phyloP scores from a whole-genome alignment of 2,113 vertebrate species.

The Gobius niger region DNA sequence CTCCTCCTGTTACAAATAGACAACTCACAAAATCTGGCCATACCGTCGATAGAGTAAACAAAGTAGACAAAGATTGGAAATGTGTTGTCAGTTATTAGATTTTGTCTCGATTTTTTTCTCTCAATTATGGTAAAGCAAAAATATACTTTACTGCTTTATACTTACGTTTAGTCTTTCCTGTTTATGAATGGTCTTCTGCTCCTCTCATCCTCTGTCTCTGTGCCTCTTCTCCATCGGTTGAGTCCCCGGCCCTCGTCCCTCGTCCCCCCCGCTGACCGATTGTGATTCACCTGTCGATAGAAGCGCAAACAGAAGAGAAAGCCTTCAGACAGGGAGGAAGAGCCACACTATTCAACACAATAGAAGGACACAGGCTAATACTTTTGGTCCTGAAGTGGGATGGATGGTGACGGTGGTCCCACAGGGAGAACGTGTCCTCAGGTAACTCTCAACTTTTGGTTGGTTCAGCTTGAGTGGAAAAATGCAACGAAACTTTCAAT shows the following conservation, averaged over 20 bases:
- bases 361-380: conserved; percentile 13
- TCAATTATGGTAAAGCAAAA: too few species aligned
- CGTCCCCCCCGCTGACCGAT: conserved; percentile 27
- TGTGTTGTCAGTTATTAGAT: too few species aligned
- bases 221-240: conserved; percentile 45
- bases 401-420: conserved; percentile 55
- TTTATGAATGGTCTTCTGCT: conserved; percentile 39
- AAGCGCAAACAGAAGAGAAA: conserved; percentile 43
- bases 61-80: too few species aligned
- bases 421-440: conserved; percentile 26
- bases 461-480: conserved; percentile 22
- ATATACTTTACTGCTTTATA: background rate
- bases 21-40: background rate
- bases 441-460: conserved; percentile 30
- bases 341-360: conserved; percentile 32
- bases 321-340: conserved; percentile 21
- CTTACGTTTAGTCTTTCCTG: conserved; percentile 33
- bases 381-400: conserved; percentile 47
- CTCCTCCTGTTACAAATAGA: conserved; percentile 9
- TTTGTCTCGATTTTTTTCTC: background rate
- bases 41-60: background rate
- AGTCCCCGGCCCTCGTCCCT: background rate
- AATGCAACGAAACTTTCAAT: background rate
- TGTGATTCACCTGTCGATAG: conserved; percentile 55
- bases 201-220: conserved; percentile 46